Percentiles rank a stretch among this genome's conserved stretches.
Conservation (phyloP, 2,113 vertebrate genomes). For the Callaeas wilsoni region DNA sequence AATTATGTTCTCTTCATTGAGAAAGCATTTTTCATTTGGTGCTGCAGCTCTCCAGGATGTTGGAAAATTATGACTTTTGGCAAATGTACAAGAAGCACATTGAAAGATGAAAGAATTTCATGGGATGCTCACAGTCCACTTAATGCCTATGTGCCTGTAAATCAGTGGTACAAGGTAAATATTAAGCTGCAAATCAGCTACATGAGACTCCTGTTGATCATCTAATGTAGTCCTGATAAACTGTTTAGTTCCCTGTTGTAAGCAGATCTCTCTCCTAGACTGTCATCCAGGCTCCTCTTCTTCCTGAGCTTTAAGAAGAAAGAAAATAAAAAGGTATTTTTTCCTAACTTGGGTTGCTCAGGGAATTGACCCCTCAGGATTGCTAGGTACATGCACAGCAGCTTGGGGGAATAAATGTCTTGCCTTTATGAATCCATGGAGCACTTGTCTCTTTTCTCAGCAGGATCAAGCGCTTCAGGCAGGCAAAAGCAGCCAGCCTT, state of each 20-base stretch:
- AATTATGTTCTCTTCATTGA: slow-evolving; percentile 51
- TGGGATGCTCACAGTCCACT: slow-evolving; percentile 10
- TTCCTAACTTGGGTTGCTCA: not conserved
- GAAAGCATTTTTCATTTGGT: slow-evolving; percentile 65
- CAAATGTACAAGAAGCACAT: slow-evolving; percentile 14
- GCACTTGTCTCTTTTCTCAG: not conserved
- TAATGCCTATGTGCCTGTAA: slow-evolving; percentile 48
- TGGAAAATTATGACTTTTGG: slow-evolving; percentile 52
- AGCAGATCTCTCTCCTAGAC: not conserved
- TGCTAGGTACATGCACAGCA: not conserved
- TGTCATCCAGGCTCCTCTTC: not conserved
- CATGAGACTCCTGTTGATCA: slow-evolving; percentile 46
- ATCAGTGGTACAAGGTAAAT: slow-evolving; percentile 58
- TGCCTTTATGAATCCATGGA: not conserved
- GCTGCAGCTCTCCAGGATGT: slow-evolving; percentile 22
- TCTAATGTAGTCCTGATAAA: slow-evolving; percentile 54
- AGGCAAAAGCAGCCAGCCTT: not conserved
- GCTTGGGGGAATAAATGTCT: not conserved
- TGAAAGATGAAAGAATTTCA: slow-evolving; percentile 62
- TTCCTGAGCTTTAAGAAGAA: not conserved
- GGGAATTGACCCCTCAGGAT: not conserved
- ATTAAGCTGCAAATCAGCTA: slow-evolving; percentile 49
- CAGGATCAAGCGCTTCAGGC: not conserved
- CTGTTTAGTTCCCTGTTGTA: slow-evolving; percentile 41
- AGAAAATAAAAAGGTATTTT: not conserved